Evolutionary conservation across 1,140 invertebrate genomes (phyloP), one percentile per base, ranked within the genome.

Genomic region (Helicoverpa armigera): DNA sequence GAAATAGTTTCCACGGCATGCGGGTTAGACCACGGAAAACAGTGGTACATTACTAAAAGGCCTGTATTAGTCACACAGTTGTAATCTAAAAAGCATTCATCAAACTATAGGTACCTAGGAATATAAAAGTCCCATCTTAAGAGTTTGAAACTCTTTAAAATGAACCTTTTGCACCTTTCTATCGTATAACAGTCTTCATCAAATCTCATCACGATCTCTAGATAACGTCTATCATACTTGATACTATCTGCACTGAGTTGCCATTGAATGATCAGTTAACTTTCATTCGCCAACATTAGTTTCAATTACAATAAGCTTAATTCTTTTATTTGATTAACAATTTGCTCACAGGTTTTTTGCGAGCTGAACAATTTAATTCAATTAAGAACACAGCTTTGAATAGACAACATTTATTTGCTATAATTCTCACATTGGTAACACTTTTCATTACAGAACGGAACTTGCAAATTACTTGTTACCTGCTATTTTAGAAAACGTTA

Each of bases 251-350:
- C 31, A 58, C 31, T 50, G 61, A 77, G 23, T 56, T 1, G 9
- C 53, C 50, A 75, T 43, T 85, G 79, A 81, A 77, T 84, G 82
- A 63, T 83, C 72, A 81, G 74, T 84, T 89, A 84, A 90, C 89
- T 89, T 90, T 90, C 88, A 82, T 88, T 88, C 58, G 76, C 74
- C 85, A 82, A 82, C 76, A 87, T 88, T 86, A 83, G 84, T 78
- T 85, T 83, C 85, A 88, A 89, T 89, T 89, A 88, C 80, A 74
- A 85, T 88, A 79, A 80, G 79, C 79, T 35, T 65, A 58, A 54
- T 43, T 67, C 65, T 80, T 78, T 83, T 81, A 43, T 60, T 78
- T 76, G 50, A 79, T 31, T 61, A 75, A 72, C 31, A 23, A 69
- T 69, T 48, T 58, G 51, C 29, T 14, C 12, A 11, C 16, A 43